phyloP scores from a whole-genome alignment of 2,888 invertebrate genomes.

The Tholera decimalis region DNA sequence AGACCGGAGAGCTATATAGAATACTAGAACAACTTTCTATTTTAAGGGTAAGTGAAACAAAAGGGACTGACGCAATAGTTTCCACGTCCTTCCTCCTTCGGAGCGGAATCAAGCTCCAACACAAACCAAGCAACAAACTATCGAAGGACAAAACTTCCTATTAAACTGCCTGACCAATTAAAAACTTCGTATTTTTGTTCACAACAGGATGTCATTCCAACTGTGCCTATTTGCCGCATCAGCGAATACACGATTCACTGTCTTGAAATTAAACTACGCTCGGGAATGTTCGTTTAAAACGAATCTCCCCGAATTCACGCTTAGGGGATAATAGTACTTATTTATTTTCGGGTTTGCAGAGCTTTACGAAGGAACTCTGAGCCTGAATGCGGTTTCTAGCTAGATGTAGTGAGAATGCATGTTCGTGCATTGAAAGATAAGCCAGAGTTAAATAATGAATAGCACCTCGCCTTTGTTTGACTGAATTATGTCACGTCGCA shows the following conservation, averaged over 20 bases:
- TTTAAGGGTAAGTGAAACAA: not conserved
- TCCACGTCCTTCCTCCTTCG: not conserved
- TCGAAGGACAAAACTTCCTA: constrained; percentile 31
- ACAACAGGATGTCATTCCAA: constrained; percentile 62
- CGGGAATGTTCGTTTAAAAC: constrained; percentile 69
- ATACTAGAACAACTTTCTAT: not conserved
- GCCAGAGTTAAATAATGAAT: not conserved
- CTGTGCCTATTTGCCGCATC: constrained; percentile 71
- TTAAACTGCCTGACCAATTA: constrained; percentile 56
- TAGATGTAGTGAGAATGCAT: constrained; percentile 29
- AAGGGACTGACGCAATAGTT: constrained; percentile 1
- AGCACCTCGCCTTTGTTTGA: not conserved
- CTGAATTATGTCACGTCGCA: not conserved
- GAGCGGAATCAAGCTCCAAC: not conserved
- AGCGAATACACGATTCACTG: constrained; percentile 69
- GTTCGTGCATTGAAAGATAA: constrained; percentile 23
- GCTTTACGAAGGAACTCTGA: constrained; percentile 12
- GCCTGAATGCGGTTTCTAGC: constrained; percentile 37
- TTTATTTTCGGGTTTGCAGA: constrained; percentile 46
- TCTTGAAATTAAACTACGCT: constrained; percentile 70
- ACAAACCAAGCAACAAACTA: constrained; percentile 25
- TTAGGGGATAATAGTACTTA: constrained; percentile 61
- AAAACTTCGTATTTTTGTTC: constrained; percentile 61
- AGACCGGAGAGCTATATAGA: not conserved
- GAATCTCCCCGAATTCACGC: constrained; percentile 65